Conservation (phyloP, 2,113 vertebrate species). For the Promerops cafer region DNA sequence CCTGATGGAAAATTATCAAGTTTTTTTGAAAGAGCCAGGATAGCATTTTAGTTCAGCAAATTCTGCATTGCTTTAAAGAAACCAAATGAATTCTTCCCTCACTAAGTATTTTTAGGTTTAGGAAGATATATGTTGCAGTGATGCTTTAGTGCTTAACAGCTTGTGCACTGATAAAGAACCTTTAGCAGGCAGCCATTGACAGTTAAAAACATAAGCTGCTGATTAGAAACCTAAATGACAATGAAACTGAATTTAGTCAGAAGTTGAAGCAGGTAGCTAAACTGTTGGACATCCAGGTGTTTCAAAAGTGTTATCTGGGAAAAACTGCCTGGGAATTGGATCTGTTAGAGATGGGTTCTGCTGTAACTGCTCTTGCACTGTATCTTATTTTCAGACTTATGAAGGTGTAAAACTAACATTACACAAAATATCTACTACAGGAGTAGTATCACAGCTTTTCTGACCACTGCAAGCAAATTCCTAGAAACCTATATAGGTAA, state of each 20-base stretch:
- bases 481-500: accelerated
- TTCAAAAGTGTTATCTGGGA: not conserved
- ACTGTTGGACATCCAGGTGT: not conserved
- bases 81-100: not conserved
- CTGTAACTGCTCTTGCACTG: not conserved
- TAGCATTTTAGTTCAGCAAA: not conserved
- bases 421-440: not conserved
- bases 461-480: not conserved
- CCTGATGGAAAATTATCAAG: not conserved
- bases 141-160: not conserved
- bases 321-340: no score
- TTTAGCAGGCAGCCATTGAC: not conserved
- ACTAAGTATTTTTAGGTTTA: not conserved
- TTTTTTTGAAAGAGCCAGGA: not conserved
- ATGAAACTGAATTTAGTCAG: not conserved
- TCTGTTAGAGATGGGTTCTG: not conserved
- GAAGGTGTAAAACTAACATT: not conserved
- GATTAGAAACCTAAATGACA: not conserved
- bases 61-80: not conserved
- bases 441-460: not conserved
- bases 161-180: not conserved
- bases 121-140: not conserved
- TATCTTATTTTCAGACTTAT: not conserved
- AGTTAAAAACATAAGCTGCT: not conserved
- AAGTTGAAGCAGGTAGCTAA: not conserved